Percentiles rank a stretch among this genome's conserved stretches.
These are phyloP conservation scores for Medauroidea extradentata DNA, from an alignment of 1,140 invertebrate species.

Conservation along the genomic window DNA sequence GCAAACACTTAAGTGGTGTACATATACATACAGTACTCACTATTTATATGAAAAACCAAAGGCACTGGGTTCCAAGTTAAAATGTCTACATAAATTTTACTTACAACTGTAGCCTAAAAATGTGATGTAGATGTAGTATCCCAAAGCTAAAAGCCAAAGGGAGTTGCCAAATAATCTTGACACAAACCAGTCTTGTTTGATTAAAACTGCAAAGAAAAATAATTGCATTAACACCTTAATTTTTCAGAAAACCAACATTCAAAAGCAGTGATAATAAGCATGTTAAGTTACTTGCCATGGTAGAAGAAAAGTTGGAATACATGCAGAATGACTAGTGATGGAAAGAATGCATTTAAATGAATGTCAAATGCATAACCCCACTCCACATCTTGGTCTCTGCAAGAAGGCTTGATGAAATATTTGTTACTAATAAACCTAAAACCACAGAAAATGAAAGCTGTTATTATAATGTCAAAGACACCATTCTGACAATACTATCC, in stretches of 20 bases:
- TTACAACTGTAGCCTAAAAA: constrained; percentile 96
- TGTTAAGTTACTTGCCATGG: constrained; percentile 62
- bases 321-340: constrained; percentile 89
- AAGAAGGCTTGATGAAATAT: constrained; percentile 70
- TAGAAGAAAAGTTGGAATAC: constrained; percentile 89
- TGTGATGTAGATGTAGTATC: constrained; percentile 96
- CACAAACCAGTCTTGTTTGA: constrained; percentile 68
- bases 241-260: no score
- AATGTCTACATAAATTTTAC: no score
- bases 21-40: constrained; percentile 13
- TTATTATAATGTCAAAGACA: not conserved
- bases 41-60: constrained; percentile 9
- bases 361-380: constrained; percentile 99
- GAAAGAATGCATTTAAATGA: constrained; percentile 98
- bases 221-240: constrained; percentile 11
- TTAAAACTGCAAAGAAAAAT: constrained; percentile 59
- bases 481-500: not conserved
- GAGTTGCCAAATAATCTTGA: constrained; percentile 87
- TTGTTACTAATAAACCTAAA: constrained; percentile 83
- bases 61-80: no score
- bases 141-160: constrained; percentile 86
- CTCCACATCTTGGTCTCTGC: constrained; percentile 77
- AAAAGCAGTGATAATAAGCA: no score
- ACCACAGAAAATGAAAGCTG: constrained; percentile 3
- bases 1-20: no score